Evolutionary conservation across 2,888 invertebrate genomes (phyloP), one percentile per base, ranked within the genome.

Genomic region (Torymus tubicola): DNA sequence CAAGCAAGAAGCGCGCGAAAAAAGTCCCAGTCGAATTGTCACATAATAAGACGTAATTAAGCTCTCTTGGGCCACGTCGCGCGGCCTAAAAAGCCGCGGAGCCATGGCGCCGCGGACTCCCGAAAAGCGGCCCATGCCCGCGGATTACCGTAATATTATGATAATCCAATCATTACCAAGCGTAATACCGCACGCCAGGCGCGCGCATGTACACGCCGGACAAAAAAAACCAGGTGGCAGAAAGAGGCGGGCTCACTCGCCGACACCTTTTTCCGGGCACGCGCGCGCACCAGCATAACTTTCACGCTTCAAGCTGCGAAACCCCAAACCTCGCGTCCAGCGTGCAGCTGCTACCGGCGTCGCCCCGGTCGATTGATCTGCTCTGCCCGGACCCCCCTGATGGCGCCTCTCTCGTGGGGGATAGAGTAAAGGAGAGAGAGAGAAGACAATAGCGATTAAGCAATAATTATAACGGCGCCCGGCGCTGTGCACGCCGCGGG

Each of bases 221-320:
- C 24, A 64, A 31, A 31, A 42, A 65, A 42, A 64, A 4, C 1
- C n/a, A 65, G 65, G 52, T 52, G 52, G 50, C 12, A 12, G 50
- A 10, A n/a, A 31, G 14, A 18, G 58, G 50, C 31, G n/a, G 58
- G 42, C 68, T 8, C 2, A n/a, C n/a, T n/a, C n/a, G 42, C 64
- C 73, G 16, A 16, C 55, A 65, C 24, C 12, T 75, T 71, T 75
- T 75, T 71, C 75, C 75, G 70, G 24, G 24, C 24, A 24, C 24
- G 24, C 3, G 24, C 24, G 70, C 60, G 60, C 50, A 65, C 55
- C 77, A 24, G 69, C 57, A 71, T 77, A 77, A 81, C 77, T 81
- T 81, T 81, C 81, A 74, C 81, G 70, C 78, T 70, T n/a, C 60
- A 64, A 74, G 80, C 73, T 78, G 64, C 65, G 74, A 78, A 78